phyloP scores from a whole-genome alignment of 2,113 vertebrate genomes.

The Genyomyrus donnyi region DNA sequence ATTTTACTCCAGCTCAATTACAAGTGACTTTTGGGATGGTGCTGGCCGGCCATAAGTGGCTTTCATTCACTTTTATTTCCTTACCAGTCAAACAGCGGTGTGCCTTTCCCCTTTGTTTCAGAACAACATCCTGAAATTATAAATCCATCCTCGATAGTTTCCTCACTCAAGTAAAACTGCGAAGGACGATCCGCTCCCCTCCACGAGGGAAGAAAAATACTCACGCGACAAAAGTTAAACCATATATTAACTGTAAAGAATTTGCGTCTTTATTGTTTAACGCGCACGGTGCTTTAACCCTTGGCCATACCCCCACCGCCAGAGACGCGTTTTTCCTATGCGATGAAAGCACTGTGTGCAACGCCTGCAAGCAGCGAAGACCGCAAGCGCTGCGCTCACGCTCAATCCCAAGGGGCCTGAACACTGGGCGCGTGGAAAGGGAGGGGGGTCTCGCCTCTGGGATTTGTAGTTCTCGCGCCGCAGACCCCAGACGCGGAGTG shows the following conservation, averaged over 20 bases:
- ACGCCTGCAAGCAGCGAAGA: neutral
- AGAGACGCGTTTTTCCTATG: neutral
- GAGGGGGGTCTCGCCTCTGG: neutral
- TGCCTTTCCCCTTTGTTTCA: slow-evolving; percentile 43
- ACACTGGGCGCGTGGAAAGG: neutral
- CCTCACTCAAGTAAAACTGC: slow-evolving; percentile 14
- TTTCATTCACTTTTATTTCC: slow-evolving; percentile 1
- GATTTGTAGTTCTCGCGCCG: slow-evolving; percentile 10
- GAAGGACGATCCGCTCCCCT: neutral
- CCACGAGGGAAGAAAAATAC: neutral
- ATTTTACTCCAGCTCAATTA: neutral
- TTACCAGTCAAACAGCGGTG: neutral
- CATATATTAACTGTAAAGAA: neutral
- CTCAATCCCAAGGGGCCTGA: neutral
- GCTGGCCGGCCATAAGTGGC: neutral
- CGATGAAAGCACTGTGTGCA: neutral
- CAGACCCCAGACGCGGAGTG: neutral
- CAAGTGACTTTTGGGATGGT: neutral
- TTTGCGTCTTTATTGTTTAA: neutral
- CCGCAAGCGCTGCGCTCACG: neutral
- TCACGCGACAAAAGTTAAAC: neutral
- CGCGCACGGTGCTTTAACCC: neutral
- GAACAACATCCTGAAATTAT: slow-evolving; percentile 35
- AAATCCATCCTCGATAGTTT: slow-evolving; percentile 24
- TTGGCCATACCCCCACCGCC: neutral